Evolutionary conservation across 1,140 invertebrate genomes (phyloP).

Genomic region (Chlorops oryzae): DNA sequence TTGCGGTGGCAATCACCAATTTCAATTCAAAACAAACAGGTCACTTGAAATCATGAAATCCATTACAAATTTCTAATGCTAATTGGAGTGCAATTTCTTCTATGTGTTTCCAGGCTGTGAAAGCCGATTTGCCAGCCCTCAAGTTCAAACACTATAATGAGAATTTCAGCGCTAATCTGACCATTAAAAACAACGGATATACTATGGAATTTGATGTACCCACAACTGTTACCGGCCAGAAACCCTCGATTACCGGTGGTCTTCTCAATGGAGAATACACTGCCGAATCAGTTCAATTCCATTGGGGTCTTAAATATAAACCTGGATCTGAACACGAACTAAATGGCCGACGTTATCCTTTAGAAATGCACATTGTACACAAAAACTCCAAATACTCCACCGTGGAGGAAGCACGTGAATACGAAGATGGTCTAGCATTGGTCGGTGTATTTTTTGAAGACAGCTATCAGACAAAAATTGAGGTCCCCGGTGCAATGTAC

Average conservation of each 20-base stretch:
- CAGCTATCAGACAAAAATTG: no score
- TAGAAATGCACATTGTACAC: slow-evolving; percentile 84
- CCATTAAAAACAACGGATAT: slow-evolving; percentile 26
- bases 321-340: slow-evolving; percentile 52
- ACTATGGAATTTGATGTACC: slow-evolving; percentile 48
- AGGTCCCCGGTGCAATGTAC: no score
- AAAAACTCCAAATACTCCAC: slow-evolving; percentile 66
- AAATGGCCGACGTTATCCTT: slow-evolving; percentile 49
- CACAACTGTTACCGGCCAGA: slow-evolving; percentile 49
- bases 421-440: slow-evolving; percentile 70
- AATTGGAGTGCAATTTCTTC: not conserved
- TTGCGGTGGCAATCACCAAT: slow-evolving; percentile 31
- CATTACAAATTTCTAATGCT: not conserved
- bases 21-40: slow-evolving; percentile 14
- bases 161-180: slow-evolving; percentile 12
- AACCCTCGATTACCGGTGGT: slow-evolving; percentile 49
- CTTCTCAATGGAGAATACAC: slow-evolving; percentile 41
- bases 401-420: slow-evolving; percentile 57
- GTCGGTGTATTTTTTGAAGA: slow-evolving; percentile 77
- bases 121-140: slow-evolving; percentile 13
- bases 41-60: no score
- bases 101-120: not conserved
- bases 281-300: slow-evolving; percentile 52
- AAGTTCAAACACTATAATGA: slow-evolving; percentile 27
- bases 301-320: slow-evolving; percentile 51